Evolutionary conservation across 2,797 vertebrate genomes (phyloP).

Genomic region (Cyprinodon diabolis): DNA sequence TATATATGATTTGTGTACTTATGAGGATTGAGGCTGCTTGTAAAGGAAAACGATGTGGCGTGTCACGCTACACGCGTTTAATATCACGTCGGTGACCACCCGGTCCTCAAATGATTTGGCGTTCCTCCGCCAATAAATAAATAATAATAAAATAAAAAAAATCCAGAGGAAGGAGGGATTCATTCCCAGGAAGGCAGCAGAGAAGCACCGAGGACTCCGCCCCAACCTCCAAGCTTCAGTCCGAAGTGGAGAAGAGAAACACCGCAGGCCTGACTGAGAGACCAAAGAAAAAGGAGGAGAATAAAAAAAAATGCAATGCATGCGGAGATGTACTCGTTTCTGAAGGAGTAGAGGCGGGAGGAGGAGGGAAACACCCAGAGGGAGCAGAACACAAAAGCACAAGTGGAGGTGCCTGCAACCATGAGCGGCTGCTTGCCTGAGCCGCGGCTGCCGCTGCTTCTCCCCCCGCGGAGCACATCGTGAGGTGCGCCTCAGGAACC

Average conservation of each 20-base stretch:
- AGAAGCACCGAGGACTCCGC: slow-evolving; percentile 60
- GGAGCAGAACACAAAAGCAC: slow-evolving; percentile 76
- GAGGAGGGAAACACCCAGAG: slow-evolving; percentile 58
- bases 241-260: slow-evolving; percentile 34
- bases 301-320: slow-evolving; percentile 20
- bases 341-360: slow-evolving; percentile 80
- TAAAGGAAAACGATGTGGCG: neutral
- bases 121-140: slow-evolving; percentile 47
- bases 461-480: slow-evolving; percentile 75
- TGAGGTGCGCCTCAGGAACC: slow-evolving; percentile 81
- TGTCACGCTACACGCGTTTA: slow-evolving; percentile 10
- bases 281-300: slow-evolving; percentile 36
- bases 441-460: slow-evolving; percentile 62
- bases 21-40: slow-evolving; percentile 2
- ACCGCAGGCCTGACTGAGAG: slow-evolving; percentile 50
- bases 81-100: slow-evolving; percentile 45
- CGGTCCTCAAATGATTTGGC: slow-evolving; percentile 70
- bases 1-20: neutral
- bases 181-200: slow-evolving; percentile 50
- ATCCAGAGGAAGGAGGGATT: slow-evolving; percentile 40
- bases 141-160: slow-evolving; percentile 5
- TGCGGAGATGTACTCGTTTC: slow-evolving; percentile 77
- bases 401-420: slow-evolving; percentile 80
- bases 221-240: slow-evolving; percentile 56
- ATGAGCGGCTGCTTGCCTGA: slow-evolving; percentile 81